Conservation (phyloP, 2,797 vertebrate species). For the Macroramphosus scolopax region DNA sequence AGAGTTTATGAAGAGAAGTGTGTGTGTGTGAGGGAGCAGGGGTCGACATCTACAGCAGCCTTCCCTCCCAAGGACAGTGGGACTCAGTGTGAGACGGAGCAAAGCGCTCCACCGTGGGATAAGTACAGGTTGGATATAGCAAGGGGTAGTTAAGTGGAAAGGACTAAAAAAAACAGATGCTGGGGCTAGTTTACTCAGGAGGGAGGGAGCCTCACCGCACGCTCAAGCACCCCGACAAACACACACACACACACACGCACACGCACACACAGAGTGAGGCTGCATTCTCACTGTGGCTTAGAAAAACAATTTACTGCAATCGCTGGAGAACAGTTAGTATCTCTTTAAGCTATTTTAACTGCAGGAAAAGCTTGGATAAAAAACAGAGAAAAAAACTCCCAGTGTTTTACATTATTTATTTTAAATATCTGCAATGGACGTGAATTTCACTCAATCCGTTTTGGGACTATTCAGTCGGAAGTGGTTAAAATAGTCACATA, state of each 20-base stretch:
- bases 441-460: too few species aligned
- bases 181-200: conserved; percentile 75
- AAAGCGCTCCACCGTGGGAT: conserved; percentile 69
- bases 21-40: conserved; percentile 24
- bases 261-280: conserved; percentile 20
- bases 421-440: too few species aligned
- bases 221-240: conserved; percentile 54
- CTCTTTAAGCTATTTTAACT: conserved; percentile 58
- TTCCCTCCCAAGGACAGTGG: conserved; percentile 63
- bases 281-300: conserved; percentile 54
- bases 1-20: conserved; percentile 10
- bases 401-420: too few species aligned
- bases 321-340: conserved; percentile 56
- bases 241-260: conserved; percentile 32
- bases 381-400: background rate
- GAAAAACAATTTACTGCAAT: conserved; percentile 54
- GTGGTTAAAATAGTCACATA: too few species aligned
- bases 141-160: conserved; percentile 82
- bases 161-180: conserved; percentile 84
- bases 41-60: conserved; percentile 46
- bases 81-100: conserved; percentile 63
- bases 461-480: too few species aligned
- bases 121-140: conserved; percentile 80
- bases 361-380: conserved; percentile 10
- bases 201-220: conserved; percentile 69